Evolutionary conservation across 2,113 vertebrate genomes (phyloP), one percentile per base, ranked within the genome.

Genomic region (Axis porcinus): DNA sequence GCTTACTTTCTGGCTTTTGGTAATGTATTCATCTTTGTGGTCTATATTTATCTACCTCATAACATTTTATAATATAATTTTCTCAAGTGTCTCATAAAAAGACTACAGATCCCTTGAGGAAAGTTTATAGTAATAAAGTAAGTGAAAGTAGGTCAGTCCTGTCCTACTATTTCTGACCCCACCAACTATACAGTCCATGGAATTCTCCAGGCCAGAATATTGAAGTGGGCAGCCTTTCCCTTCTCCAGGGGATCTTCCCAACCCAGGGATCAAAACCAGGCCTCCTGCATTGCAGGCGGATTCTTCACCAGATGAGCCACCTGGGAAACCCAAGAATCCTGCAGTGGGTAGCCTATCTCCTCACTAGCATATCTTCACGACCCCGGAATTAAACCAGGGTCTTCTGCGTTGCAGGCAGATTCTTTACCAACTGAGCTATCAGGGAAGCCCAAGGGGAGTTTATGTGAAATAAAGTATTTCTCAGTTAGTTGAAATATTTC

Each of bases 121-220:
- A 17, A 81, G 1, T 50, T n/a, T 33, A 67, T n/a, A 9, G 16
- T 64, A 33, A 64, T 14, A 7, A 33, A 16, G 62, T 67, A 67
- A 67, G 33, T 67, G 7, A 67, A 67, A n/a, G 16, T 19, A 10
- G 8, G 16, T 19, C 33, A 19, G 33, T 2, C 1, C 16, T n/a
- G 7, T n/a, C 16, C 2, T 0, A 9, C 62, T n/a, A 5, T 67
- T n/a, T 67, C 33, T 3, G 4, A 67, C 62, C 8, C 16, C 7
- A 50, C 3, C 7, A 45, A 70, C 16, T 70, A 11, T 36, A 60
- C 58, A 60, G 60, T 30, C 30, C 62, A n/a, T 17, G 15, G 15
- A 9, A n/a, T 36, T 67, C 16, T 67, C 64, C 64, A 67, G 33
- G 64, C 16, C 33, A 67, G 17, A 36, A 67, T n/a, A 10, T 33